Evolutionary conservation across 2,888 invertebrate genomes (phyloP).

Genomic region (Cataglyphis rosenhaueri): DNA sequence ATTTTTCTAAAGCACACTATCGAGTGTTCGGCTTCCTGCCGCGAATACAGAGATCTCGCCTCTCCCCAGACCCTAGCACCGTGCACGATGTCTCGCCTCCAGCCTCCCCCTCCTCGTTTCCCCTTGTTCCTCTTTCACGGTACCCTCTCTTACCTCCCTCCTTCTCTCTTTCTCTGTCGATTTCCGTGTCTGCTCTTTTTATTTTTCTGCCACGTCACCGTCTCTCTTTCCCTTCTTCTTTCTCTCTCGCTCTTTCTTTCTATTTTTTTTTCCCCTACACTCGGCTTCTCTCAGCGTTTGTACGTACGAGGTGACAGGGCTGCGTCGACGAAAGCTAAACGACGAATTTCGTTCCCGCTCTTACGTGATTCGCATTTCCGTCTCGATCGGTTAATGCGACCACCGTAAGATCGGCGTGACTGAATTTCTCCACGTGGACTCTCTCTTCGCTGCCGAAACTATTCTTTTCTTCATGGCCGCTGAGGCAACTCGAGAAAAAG

Average conservation of each 20-base stretch:
- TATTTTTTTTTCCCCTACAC: conserved; percentile 11
- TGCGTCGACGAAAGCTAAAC: conserved; percentile 78
- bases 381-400: conserved; percentile 65
- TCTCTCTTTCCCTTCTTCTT: conserved; percentile 13
- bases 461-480: conserved; percentile 3
- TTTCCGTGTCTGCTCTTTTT: conserved; percentile 47
- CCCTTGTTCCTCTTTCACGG: conserved; percentile 8
- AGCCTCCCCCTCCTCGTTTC: conserved; percentile 30
- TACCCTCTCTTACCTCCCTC: conserved; percentile 42
- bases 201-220: conserved; percentile 25
- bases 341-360: conserved; percentile 72
- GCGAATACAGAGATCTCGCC: conserved; percentile 82
- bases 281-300: background rate
- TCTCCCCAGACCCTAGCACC: conserved; percentile 53
- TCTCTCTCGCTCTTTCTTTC: background rate
- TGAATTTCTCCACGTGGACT: conserved; percentile 50
- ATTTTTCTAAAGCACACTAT: conserved; percentile 84
- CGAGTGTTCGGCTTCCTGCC: conserved; percentile 84
- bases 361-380: conserved; percentile 73
- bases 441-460: background rate
- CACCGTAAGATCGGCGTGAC: conserved; percentile 60
- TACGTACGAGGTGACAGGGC: conserved; percentile 64
- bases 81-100: conserved; percentile 60
- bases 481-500: conserved; percentile 49
- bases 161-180: background rate